Evolutionary conservation across 2,888 invertebrate genomes (phyloP).

Genomic region (Caenorhabditis sp.): DNA sequence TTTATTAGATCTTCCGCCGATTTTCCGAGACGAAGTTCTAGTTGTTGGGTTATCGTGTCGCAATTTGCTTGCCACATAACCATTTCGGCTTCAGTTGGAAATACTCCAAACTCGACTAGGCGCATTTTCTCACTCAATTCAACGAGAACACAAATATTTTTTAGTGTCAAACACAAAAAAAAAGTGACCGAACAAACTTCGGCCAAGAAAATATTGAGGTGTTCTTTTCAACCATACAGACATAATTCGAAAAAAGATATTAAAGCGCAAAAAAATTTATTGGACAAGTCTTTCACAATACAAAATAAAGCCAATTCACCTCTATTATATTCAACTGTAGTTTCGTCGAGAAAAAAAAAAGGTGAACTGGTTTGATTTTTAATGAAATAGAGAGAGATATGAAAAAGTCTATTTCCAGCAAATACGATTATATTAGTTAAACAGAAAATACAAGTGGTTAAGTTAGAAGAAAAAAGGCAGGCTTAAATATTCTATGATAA

Average conservation of each 20-base stretch:
- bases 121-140: no score
- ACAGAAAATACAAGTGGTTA: neutral
- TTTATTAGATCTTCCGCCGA: constrained; percentile 11
- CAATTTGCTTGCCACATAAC: constrained; percentile 32
- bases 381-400: neutral
- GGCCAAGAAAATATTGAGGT: no score
- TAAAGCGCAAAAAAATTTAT: neutral
- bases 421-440: neutral
- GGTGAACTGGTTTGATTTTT: neutral
- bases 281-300: neutral
- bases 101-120: constrained; percentile 21
- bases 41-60: constrained; percentile 29
- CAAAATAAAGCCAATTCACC: constrained; percentile 1
- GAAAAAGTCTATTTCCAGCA: neutral
- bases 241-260: neutral
- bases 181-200: no score
- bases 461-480: neutral
- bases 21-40: constrained; percentile 13
- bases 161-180: no score
- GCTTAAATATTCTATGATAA: neutral
- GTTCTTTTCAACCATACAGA: no score
- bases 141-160: no score
- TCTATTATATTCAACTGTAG: neutral
- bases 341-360: neutral
- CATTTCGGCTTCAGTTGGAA: constrained; percentile 23